phyloP scores from a whole-genome alignment of 1,140 invertebrate genomes.

The Caerostris darwini region DNA sequence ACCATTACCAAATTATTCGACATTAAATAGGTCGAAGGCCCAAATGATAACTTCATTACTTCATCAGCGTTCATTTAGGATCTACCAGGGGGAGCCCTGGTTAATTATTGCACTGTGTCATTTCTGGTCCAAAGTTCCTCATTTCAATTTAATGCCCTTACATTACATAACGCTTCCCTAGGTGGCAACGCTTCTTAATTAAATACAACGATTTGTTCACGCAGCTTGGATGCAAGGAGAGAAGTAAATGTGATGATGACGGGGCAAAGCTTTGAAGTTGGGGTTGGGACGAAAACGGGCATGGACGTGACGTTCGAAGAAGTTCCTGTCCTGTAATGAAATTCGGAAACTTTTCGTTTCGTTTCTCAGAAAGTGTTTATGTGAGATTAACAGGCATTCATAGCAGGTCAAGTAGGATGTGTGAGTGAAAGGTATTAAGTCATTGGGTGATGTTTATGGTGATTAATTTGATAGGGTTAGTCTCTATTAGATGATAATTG shows the following conservation, averaged over 20 bases:
- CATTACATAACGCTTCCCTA: constrained; percentile 56
- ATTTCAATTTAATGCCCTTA: constrained; percentile 62
- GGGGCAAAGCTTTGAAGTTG: constrained; percentile 10
- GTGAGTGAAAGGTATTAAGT: too few relatives aligned
- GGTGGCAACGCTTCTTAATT: constrained; percentile 63
- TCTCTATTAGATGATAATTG: too few relatives aligned
- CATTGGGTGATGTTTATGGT: too few relatives aligned
- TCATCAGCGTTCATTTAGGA: constrained; percentile 40
- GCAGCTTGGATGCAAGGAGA: constrained; percentile 3
- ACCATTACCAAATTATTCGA: constrained; percentile 32
- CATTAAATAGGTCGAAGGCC: constrained; percentile 54
- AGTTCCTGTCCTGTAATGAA: not conserved
- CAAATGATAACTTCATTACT: constrained; percentile 66
- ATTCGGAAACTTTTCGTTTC: not conserved
- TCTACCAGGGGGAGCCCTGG: not conserved
- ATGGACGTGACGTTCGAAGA: not conserved
- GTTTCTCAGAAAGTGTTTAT: constrained; percentile 30
- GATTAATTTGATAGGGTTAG: too few relatives aligned
- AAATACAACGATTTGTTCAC: constrained; percentile 55
- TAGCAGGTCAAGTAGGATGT: not conserved
- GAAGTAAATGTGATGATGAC: not conserved
- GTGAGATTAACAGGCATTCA: not conserved
- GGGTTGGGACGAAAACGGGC: not conserved
- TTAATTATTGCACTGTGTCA: constrained; percentile 67
- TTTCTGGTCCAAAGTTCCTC: constrained; percentile 54